Base-by-base conservation (phyloP, 2,888 invertebrate species). In the Volucella zonaria region DNA sequence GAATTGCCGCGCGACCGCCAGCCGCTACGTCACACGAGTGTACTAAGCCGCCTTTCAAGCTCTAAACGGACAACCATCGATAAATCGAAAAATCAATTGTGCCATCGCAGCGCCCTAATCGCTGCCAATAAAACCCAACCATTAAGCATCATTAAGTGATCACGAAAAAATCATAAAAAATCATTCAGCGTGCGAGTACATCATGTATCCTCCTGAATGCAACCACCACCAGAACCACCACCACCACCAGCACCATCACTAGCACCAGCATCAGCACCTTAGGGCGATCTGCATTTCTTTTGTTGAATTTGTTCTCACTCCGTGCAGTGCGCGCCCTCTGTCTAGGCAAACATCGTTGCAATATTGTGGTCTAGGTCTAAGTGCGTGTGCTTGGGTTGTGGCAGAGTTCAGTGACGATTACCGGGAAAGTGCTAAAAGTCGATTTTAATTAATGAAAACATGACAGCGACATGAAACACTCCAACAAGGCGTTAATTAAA, bases 81-180 rank as follows among this genome's bases (percentile, higher is more conserved):
- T 77, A 81, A 82, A 77, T 78, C 62, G 31, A 38, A 82, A 58
- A 82, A 82, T 82, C 82, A 82, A 82, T 82, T 73, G 68, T 77
- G 43, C 62, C 54, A 82, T 78, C 78, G 43, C 42, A 78, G 68
- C 68, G 62, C 73, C 67, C 78, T 68, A 67, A 77, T 73, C 73
- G 73, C 23, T 74, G 78, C 82, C 62, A 78, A 74, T 74, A 74
- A 78, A 73, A 74, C 59, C 64, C 73, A 59, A 73, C 68, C 68
- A 82, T 82, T 82, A 82, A 78, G 67, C 67, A 58, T 82, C 78
- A 82, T 82, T 82, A 82, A 78, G 56, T 38, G 78, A 78, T 82
- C 82, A 82, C 82, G 82, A 59, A 78, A 58, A 68, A 68, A 58
- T 49, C 78, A 82, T 78, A 74, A 82, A 82, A 82, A 59, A 54